Conservation (phyloP, 1,140 invertebrate genomes). For the Chrysomallon squamiferum region DNA sequence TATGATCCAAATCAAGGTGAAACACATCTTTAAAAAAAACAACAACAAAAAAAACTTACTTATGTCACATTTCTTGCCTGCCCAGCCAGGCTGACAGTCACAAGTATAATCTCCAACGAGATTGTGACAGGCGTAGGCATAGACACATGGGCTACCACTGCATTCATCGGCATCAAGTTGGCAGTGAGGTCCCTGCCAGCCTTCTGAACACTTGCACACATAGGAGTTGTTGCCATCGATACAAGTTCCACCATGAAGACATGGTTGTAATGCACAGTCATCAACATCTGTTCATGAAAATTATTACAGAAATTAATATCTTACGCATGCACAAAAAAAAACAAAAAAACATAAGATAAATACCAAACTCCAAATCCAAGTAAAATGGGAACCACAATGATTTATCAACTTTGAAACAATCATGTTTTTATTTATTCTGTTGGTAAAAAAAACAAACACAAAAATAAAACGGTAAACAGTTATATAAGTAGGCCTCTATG, state of each 20-base stretch:
- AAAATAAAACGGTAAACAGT: too few species aligned
- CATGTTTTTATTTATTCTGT: too few species aligned
- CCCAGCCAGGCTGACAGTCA: slow-evolving; percentile 57
- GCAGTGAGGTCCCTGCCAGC: slow-evolving; percentile 67
- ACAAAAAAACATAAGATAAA: too few species aligned
- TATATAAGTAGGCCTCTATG: too few species aligned
- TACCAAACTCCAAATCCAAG: too few species aligned
- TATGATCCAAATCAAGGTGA: too few species aligned
- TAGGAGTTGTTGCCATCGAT: slow-evolving; percentile 72
- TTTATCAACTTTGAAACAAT: too few species aligned
- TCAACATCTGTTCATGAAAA: slow-evolving; percentile 37
- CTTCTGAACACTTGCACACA: slow-evolving; percentile 78
- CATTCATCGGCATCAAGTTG: slow-evolving; percentile 58
- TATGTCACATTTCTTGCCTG: slow-evolving; percentile 57
- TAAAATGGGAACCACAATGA: too few species aligned
- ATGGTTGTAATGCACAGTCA: slow-evolving; percentile 83
- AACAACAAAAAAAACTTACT: slow-evolving; percentile 49
- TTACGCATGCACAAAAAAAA: too few species aligned
- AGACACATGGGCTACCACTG: slow-evolving; percentile 55
- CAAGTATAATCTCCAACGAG: slow-evolving; percentile 52
- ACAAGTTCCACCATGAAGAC: slow-evolving; percentile 89
- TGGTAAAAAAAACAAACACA: too few species aligned
- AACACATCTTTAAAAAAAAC: too few species aligned
- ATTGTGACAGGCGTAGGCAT: slow-evolving; percentile 53
- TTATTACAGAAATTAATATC: too few species aligned